phyloP scores from a whole-genome alignment of 2,113 vertebrate species.

The human (Homo sapiens) region GRCh38 chr5:32753001-32753500 shows the following conservation, averaged over 20 bases:
- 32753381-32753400: not conserved
- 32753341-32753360: not conserved
- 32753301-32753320: not conserved
- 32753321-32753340: not conserved
- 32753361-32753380: not conserved
- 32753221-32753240: slow-evolving; percentile 6
- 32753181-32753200: not conserved
- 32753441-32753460: not conserved
- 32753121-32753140: not conserved
- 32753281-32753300: not conserved
- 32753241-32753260: slow-evolving; percentile 25
- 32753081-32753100: not conserved
- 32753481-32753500: not conserved
- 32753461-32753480: not conserved
- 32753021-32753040: not conserved
- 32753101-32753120: not conserved
- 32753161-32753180: not conserved
- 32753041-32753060: not conserved
- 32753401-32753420: not conserved
- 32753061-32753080: not conserved
- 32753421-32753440: not conserved
- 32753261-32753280: not conserved
- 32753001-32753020: not conserved
- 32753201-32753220: slow-evolving; percentile 9
- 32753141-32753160: not conserved